Conservation (phyloP, 2,797 vertebrate genomes). For the Acrocephalus scirpaceus region DNA sequence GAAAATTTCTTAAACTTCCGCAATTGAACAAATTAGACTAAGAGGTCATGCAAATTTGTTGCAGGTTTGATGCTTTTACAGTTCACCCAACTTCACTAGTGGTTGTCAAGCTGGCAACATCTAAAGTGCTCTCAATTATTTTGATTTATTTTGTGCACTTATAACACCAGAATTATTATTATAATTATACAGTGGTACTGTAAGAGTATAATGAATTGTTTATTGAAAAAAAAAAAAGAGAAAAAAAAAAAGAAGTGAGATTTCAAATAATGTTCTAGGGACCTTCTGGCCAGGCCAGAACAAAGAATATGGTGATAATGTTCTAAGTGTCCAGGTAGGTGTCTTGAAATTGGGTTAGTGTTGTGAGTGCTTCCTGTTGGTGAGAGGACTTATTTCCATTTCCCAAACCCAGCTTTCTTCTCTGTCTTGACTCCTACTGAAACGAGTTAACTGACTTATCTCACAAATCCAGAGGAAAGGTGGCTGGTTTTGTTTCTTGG, state of each 20-base stretch:
- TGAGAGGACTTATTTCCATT: neutral
- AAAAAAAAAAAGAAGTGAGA: neutral
- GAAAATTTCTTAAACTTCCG: neutral
- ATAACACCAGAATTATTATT: neutral
- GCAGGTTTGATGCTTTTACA: neutral
- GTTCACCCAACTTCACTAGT: neutral
- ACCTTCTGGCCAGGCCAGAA: neutral
- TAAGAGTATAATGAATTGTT: neutral
- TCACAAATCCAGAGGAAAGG: too few species aligned
- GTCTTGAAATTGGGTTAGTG: neutral
- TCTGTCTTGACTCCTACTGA: too few species aligned
- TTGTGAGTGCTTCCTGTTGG: neutral
- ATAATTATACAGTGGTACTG: too few species aligned
- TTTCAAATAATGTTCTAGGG: neutral
- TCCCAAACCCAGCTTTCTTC: neutral
- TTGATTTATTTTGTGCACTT: neutral
- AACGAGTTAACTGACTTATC: too few species aligned
- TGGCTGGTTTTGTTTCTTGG: too few species aligned
- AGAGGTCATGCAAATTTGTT: neutral
- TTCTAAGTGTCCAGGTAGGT: neutral
- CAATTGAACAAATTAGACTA: neutral
- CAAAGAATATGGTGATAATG: neutral
- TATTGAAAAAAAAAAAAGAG: neutral
- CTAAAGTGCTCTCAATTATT: neutral
- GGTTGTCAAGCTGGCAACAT: neutral